Evolutionary conservation across 2,797 vertebrate genomes (phyloP).

Genomic region (Xerus rutilus): DNA sequence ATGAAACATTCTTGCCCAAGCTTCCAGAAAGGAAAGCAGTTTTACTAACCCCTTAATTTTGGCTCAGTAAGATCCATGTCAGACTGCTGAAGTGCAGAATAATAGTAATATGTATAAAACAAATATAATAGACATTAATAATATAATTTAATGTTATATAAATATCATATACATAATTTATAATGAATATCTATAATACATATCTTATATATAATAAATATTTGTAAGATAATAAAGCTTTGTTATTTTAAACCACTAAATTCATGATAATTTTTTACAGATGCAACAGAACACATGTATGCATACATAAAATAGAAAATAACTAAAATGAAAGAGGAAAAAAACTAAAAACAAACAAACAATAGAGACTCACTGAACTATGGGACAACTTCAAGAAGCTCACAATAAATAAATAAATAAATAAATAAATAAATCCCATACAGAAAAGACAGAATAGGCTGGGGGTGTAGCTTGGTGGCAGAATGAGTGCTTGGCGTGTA

Average conservation of each 20-base stretch:
- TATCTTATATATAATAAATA: no score
- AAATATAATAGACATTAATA: neutral
- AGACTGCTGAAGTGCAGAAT: no score
- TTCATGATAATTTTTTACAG: neutral
- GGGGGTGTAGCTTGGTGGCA: neutral
- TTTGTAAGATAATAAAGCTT: neutral
- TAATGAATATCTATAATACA: no score
- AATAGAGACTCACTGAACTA: neutral
- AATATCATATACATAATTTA: no score
- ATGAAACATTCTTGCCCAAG: neutral
- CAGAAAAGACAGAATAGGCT: neutral
- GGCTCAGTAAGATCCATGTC: neutral
- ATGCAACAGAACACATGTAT: neutral
- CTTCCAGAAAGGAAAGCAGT: neutral
- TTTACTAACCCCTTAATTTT: neutral
- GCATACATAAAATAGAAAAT: neutral
- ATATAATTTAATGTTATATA: no score
- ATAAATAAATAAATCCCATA: neutral
- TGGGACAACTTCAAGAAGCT: neutral
- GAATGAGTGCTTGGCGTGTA: neutral
- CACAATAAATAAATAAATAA: neutral
- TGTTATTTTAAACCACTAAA: neutral
- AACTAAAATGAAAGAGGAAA: neutral
- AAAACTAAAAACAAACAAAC: neutral
- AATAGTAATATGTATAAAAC: no score